Conservation (phyloP, 2,797 vertebrate species). For the Neomorphus geoffroyi region DNA sequence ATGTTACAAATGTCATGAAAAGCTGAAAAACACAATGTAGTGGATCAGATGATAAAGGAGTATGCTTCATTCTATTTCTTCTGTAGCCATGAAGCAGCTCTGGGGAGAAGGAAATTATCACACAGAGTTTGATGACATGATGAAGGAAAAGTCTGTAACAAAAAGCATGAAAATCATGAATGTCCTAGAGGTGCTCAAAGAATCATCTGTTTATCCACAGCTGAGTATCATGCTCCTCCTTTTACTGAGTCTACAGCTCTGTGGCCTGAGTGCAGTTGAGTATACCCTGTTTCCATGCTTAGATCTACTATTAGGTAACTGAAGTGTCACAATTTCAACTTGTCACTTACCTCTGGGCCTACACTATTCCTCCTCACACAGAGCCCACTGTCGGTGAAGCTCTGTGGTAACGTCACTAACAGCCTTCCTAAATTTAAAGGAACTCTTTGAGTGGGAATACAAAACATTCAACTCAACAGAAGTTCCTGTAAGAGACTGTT, state of each 20-base stretch:
- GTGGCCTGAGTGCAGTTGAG: slow-evolving; percentile 87
- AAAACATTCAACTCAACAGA: neutral
- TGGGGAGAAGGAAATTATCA: slow-evolving; percentile 80
- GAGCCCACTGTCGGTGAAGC: neutral
- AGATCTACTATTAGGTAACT: neutral
- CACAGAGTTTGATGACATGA: slow-evolving; percentile 84
- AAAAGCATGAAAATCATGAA: slow-evolving; percentile 72
- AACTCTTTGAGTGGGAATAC: neutral
- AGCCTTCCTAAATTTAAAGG: neutral
- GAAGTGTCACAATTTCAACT: neutral
- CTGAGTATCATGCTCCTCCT: slow-evolving; percentile 81
- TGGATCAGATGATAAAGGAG: neutral
- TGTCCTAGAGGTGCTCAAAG: slow-evolving; percentile 83
- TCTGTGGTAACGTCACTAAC: neutral
- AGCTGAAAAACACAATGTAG: neutral
- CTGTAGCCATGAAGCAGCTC: slow-evolving; percentile 81
- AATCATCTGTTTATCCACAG: slow-evolving; percentile 81
- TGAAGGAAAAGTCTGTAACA: slow-evolving; percentile 81
- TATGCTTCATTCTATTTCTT: neutral
- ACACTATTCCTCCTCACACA: neutral
- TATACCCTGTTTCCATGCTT: neutral
- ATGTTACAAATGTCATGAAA: neutral
- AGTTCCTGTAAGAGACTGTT: neutral
- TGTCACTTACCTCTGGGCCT: neutral
- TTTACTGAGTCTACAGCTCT: slow-evolving; percentile 88